phyloP scores from a whole-genome alignment of 1,140 invertebrate genomes.

The Andricus grossulariae region DNA sequence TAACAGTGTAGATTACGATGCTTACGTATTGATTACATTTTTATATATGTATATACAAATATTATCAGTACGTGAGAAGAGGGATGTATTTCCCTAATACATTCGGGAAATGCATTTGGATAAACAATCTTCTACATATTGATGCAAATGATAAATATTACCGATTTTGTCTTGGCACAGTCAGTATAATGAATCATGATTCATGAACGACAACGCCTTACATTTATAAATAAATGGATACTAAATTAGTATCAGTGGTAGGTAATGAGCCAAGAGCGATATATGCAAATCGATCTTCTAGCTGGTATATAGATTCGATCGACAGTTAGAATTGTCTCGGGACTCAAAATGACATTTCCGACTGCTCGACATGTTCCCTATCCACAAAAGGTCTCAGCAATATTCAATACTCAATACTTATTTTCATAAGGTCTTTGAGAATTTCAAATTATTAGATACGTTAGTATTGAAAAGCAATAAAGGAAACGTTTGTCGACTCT shows the following conservation, averaged over 20 bases:
- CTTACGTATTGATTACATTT: no score
- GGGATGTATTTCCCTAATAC: no score
- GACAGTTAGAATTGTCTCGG: slow-evolving; percentile 1
- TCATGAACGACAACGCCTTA: neutral
- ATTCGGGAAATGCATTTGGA: no score
- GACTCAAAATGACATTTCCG: neutral
- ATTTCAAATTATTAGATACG: no score
- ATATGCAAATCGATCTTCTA: neutral
- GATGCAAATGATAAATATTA: neutral
- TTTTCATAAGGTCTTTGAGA: neutral
- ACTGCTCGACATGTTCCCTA: neutral
- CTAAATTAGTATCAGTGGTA: slow-evolving; percentile 4
- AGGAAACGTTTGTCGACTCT: no score
- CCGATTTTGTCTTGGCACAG: neutral
- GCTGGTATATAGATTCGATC: neutral
- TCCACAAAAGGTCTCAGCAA: neutral
- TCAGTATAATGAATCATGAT: neutral
- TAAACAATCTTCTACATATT: no score
- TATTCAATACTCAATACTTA: neutral
- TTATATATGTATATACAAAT: no score
- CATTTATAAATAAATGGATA: neutral
- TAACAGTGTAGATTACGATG: no score
- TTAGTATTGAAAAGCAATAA: no score
- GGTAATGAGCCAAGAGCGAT: slow-evolving; percentile 1
- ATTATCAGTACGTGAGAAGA: no score